Base-by-base conservation (phyloP, 1,140 invertebrate species). In the Scaptodrosophila lebanonensis region DNA sequence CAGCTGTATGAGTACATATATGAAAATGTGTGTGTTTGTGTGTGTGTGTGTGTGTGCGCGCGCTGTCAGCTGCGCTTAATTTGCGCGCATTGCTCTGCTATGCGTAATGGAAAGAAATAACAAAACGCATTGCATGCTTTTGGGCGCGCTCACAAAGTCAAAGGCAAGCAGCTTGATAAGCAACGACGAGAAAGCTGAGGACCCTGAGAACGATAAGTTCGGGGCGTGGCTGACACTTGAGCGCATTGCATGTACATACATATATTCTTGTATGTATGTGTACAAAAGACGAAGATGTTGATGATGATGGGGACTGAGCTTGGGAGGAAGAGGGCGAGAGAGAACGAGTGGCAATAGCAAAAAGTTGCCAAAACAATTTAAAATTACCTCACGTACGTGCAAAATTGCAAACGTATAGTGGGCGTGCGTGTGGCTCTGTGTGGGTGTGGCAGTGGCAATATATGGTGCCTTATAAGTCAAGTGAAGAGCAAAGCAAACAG, bases 391-490 rank as follows among this genome's bases (percentile, higher is more conserved):
- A 77, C 73, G 73, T 77, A 79, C 66, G 73, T 77, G 72, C 59
- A 67, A 77, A 77, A 77, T 77, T 71, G 72, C 67, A 50, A 77
- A 67, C 71, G 72, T 77, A 77, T 77, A 66, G 72, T 77, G 67
- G 72, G 72, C 73, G 67, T 77, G 64, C 57, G 13, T 63, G 47
- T 45, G 25, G 39, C 52, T 51, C 52, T 52, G 36, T n/a, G 22
- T 25, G 22, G 22, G 22, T 8, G 22, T 25, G 22, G 22, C 22
- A 25, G 3, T 25, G 52, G 66, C 69, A 66, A 76, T 76, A 77
- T 79, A 77, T 77, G 72, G 73, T 67, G 79, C 59, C 73, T 79
- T 77, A 79, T 77, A 77, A 77, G 72, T 77, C 72, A 77, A 72
- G 73, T 79, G 73, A 66, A 77, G 52, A 67, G 67, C 59, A 66